These are phyloP conservation scores for Gasterosteus aculeatus DNA, from an alignment of 2,113 vertebrate genomes.

Conservation along the genomic window DNA sequence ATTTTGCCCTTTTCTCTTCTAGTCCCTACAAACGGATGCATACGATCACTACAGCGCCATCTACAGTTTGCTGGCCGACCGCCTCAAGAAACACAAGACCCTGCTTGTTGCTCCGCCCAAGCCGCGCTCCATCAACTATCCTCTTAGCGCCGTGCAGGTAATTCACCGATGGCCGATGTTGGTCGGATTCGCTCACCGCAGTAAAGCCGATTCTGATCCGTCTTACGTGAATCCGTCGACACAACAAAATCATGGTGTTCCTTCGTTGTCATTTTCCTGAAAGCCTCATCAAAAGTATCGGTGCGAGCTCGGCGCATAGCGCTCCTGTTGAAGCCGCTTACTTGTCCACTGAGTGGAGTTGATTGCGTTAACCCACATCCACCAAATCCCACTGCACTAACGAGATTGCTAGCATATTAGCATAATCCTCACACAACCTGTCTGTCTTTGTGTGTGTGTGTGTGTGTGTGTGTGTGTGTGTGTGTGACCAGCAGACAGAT, in stretches of 20 bases:
- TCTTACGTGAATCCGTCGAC: not conserved
- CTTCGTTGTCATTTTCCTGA: not conserved
- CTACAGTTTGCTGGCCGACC: constrained; percentile 97
- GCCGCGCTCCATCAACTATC: constrained; percentile 85
- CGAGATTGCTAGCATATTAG: constrained; percentile 49
- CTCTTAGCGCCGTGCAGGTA: constrained; percentile 89
- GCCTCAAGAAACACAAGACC: constrained; percentile 95
- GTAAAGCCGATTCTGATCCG: not conserved
- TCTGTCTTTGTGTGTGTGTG: constrained; percentile 15
- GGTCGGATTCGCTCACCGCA: too few relatives aligned
- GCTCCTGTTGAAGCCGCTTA: not conserved
- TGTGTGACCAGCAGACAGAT: constrained; percentile 82
- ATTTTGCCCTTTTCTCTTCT: not conserved
- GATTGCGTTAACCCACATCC: constrained; percentile 47
- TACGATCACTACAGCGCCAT: constrained; percentile 99
- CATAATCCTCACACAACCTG: constrained; percentile 51
- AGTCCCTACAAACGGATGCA: constrained; percentile 93
- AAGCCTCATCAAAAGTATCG: not conserved
- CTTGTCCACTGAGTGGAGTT: not conserved
- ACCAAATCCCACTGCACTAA: constrained; percentile 46
- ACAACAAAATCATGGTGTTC: too few relatives aligned
- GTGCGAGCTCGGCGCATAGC: not conserved
- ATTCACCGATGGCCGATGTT: not conserved
- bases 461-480: constrained; percentile 10
- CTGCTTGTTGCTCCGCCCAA: constrained; percentile 86